phyloP scores from a whole-genome alignment of 2,888 invertebrate species.

The Litoditis marina region DNA sequence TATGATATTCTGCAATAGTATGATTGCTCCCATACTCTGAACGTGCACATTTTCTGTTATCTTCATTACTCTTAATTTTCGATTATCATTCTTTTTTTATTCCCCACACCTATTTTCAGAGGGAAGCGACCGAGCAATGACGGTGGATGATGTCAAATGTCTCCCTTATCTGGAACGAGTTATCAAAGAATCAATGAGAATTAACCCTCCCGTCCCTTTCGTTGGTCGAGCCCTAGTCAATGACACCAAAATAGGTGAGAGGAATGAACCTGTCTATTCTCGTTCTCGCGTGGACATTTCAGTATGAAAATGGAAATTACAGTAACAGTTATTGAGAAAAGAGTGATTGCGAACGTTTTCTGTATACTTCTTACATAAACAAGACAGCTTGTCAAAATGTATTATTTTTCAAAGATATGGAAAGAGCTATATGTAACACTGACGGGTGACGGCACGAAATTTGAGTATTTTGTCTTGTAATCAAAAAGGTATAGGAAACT shows the following conservation, averaged over 20 bases:
- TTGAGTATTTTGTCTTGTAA: no score
- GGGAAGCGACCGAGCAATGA: constrained; percentile 43
- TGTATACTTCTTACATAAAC: no score
- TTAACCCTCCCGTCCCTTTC: constrained; percentile 42
- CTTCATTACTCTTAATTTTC: not conserved
- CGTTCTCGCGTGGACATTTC: no score
- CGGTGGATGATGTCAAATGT: constrained; percentile 57
- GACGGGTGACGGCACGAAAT: no score
- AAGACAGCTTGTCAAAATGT: no score
- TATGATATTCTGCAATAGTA: not conserved
- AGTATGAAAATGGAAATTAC: no score
- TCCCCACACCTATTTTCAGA: constrained; percentile 13
- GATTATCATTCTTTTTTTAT: not conserved
- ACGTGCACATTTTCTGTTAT: not conserved
- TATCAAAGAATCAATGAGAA: constrained; percentile 52
- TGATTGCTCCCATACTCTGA: not conserved
- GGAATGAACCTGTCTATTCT: not conserved
- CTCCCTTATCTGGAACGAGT: constrained; percentile 58
- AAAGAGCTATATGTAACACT: no score
- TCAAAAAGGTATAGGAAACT: no score
- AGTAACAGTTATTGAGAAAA: no score
- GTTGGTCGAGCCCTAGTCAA: constrained; percentile 30
- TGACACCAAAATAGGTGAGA: constrained; percentile 35
- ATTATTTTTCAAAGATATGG: no score
- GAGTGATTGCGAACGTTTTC: no score